These are phyloP conservation scores for Netelia virgata DNA, from an alignment of 2,888 invertebrate species.

Conservation along the genomic window DNA sequence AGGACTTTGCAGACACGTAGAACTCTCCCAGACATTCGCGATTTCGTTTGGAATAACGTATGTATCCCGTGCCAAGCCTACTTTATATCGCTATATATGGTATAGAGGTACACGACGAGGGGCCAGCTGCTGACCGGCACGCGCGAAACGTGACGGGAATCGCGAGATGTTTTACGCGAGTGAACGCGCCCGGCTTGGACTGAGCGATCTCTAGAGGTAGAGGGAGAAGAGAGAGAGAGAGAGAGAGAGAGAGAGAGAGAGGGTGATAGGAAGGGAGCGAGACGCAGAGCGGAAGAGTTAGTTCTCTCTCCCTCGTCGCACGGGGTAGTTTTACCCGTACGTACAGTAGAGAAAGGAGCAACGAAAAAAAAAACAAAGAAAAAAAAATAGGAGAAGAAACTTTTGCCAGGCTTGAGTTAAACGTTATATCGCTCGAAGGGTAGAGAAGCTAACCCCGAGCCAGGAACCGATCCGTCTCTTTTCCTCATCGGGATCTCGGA, in stretches of 20 bases:
- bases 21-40: slow-evolving; percentile 61
- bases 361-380: slow-evolving; percentile 34
- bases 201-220: slow-evolving; percentile 39
- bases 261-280: background rate
- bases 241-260: background rate
- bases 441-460: background rate
- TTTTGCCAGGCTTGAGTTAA: slow-evolving; percentile 50
- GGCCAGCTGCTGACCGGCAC: slow-evolving; percentile 72
- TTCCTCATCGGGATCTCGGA: background rate
- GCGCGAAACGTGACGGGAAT: slow-evolving; percentile 78
- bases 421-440: slow-evolving; percentile 33
- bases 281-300: slow-evolving; percentile 39
- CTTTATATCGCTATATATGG: slow-evolving; percentile 1
- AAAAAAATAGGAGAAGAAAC: slow-evolving; percentile 46
- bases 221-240: background rate
- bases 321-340: slow-evolving; percentile 16
- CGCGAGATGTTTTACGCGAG: slow-evolving; percentile 49
- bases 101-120: slow-evolving; percentile 59
- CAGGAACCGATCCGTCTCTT: slow-evolving; percentile 20
- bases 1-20: slow-evolving; percentile 77
- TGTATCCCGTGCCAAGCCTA: slow-evolving; percentile 9
- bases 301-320: slow-evolving; percentile 12
- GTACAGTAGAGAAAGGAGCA: slow-evolving; percentile 25
- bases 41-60: slow-evolving; percentile 51
- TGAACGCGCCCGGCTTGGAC: slow-evolving; percentile 19